phyloP scores from a whole-genome alignment of 2,888 invertebrate genomes.

The Drosophila paucipuncta region DNA sequence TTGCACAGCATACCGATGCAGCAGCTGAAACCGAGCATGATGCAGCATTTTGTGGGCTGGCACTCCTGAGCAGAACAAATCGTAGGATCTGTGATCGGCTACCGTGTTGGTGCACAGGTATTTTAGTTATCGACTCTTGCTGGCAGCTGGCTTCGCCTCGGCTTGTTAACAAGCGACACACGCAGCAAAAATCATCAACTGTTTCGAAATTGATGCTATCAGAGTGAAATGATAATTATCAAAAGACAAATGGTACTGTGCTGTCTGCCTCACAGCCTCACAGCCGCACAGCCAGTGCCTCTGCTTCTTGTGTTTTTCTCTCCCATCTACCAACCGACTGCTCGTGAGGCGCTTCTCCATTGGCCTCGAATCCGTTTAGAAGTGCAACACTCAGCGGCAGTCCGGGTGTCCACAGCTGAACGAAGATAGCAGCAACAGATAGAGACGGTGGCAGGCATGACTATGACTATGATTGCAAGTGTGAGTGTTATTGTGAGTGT shows the following conservation, averaged over 20 bases:
- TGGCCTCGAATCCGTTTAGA: slow-evolving; percentile 59
- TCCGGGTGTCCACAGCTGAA: slow-evolving; percentile 34
- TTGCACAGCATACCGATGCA: background rate
- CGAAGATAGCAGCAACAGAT: slow-evolving; percentile 52
- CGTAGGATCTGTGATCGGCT: slow-evolving; percentile 41
- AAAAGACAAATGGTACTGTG: slow-evolving; percentile 73
- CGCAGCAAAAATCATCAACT: slow-evolving; percentile 78
- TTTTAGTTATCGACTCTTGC: slow-evolving; percentile 67
- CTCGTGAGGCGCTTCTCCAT: slow-evolving; percentile 35
- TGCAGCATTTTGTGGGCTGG: slow-evolving; percentile 38
- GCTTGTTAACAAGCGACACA: slow-evolving; percentile 78
- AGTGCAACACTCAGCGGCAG: slow-evolving; percentile 71
- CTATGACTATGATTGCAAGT: background rate
- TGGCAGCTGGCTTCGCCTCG: slow-evolving; percentile 47
- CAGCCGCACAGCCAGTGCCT: background rate
- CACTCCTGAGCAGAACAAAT: slow-evolving; percentile 29
- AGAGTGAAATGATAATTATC: slow-evolving; percentile 77
- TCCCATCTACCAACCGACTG: slow-evolving; percentile 6
- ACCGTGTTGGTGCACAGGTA: slow-evolving; percentile 66
- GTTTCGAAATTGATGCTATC: slow-evolving; percentile 76
- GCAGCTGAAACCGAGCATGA: slow-evolving; percentile 58
- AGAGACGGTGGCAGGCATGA: slow-evolving; percentile 50
- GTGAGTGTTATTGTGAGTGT: background rate
- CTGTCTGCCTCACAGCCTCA: slow-evolving; percentile 26
- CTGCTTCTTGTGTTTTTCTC: slow-evolving; percentile 6